Conservation (phyloP, 2,113 vertebrate species). For the Albula goreensis region DNA sequence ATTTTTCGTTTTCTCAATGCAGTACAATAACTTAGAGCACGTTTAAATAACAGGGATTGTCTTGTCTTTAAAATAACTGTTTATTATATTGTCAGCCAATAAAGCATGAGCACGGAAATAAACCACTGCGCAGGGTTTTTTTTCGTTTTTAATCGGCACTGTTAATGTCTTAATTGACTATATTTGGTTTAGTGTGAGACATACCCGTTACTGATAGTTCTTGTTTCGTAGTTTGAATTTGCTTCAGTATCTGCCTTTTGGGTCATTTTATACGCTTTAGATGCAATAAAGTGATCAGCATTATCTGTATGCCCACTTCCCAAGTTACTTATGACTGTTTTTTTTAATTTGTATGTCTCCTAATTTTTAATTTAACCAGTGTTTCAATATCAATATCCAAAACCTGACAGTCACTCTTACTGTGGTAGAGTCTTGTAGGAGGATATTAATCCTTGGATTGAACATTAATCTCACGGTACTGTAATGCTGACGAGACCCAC, state of each 20-base stretch:
- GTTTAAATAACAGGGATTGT: too few species aligned
- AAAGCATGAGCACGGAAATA: too few species aligned
- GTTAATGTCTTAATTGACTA: too few species aligned
- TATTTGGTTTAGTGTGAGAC: too few species aligned
- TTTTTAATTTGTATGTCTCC: not conserved
- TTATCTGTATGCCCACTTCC: not conserved
- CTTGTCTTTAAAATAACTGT: too few species aligned
- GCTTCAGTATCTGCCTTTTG: too few species aligned
- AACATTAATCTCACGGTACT: constrained; percentile 50
- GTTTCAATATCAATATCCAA: constrained; percentile 24
- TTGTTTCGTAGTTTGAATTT: too few species aligned
- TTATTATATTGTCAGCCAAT: too few species aligned
- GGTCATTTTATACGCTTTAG: not conserved
- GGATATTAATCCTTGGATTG: constrained; percentile 51
- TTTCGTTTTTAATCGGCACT: too few species aligned
- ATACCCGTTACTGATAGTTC: too few species aligned
- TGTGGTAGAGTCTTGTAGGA: constrained; percentile 24
- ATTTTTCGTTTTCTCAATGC: too few species aligned
- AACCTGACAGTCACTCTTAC: constrained; percentile 40
- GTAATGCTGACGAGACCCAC: not conserved
- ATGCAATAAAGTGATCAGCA: not conserved
- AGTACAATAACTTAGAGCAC: too few species aligned
- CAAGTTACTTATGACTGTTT: not conserved
- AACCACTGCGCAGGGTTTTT: not conserved
- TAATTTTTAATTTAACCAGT: not conserved